Percentiles rank a stretch among this genome's conserved stretches.
phyloP scores from a whole-genome alignment of 2,888 invertebrate species.

The Acrobasis repandana region DNA sequence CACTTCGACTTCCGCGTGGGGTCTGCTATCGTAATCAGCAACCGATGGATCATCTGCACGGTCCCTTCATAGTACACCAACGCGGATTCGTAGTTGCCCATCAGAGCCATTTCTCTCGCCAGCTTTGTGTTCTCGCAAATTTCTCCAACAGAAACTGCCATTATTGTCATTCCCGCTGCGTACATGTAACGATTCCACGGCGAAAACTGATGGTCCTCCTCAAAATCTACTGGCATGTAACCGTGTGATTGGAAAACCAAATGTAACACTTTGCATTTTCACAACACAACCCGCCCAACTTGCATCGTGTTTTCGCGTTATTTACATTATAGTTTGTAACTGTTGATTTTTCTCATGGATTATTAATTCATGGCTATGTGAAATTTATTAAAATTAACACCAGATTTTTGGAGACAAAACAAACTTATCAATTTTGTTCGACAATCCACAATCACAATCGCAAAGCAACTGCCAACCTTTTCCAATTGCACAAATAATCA shows the following conservation, averaged over 20 bases:
- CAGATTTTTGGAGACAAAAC: slow-evolving; percentile 63
- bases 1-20: slow-evolving; percentile 92
- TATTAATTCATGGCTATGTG: slow-evolving; percentile 56
- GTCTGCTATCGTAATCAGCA: slow-evolving; percentile 91
- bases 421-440: slow-evolving; percentile 68
- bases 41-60: slow-evolving; percentile 94
- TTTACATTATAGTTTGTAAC: slow-evolving; percentile 42
- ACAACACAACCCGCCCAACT: slow-evolving; percentile 48
- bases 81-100: slow-evolving; percentile 97
- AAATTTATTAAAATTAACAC: slow-evolving; percentile 54
- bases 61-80: slow-evolving; percentile 96
- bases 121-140: slow-evolving; percentile 97
- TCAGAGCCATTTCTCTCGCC: slow-evolving; percentile 96
- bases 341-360: slow-evolving; percentile 40
- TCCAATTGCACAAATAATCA: slow-evolving; percentile 31
- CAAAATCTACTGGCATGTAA: slow-evolving; percentile 53
- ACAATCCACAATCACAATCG: slow-evolving; percentile 54
- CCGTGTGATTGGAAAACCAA: slow-evolving; percentile 61
- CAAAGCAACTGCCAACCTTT: slow-evolving; percentile 42
- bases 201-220: slow-evolving; percentile 55
- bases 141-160: slow-evolving; percentile 95
- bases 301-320: slow-evolving; percentile 42
- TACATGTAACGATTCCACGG: slow-evolving; percentile 70
- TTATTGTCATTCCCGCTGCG: slow-evolving; percentile 87
- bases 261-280: slow-evolving; percentile 68